Evolutionary conservation across 1,140 invertebrate species (phyloP), one percentile per base, ranked within the genome.

Genomic region (Drosophila ananassae): DNA sequence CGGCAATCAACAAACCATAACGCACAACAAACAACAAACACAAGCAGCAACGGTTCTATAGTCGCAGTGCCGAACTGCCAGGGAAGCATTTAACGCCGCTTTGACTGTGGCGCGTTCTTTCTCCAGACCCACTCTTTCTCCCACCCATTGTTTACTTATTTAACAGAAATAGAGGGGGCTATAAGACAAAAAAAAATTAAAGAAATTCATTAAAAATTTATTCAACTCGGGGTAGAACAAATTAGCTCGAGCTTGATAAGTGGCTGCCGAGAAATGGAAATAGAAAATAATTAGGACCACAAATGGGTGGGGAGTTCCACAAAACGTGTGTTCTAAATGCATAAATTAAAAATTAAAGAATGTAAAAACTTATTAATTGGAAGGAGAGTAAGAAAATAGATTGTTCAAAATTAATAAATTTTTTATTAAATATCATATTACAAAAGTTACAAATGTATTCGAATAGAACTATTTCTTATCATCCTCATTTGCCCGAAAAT

Each of bases 1-100:
- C 83, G 78, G 67, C 76, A 89, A 69, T 83, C 83, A 87, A 79
- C 83, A 89, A 89, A 89, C 75, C 83, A 87, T 89, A 87, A 83
- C 83, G 83, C 83, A 89, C 79, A 82, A 52, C 58, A 77, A 87
- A 50, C 59, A 53, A 52, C 46, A 22, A 60, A 24, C 47, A 60
- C 52, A 24, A 21, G n/a, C 17, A 28, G 37, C 56, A 75, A 89
- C 83, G 83, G 83, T 83, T 79, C 63, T 79, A 72, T 54, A n/a
- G 37, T 62, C 13, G 54, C 64, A 73, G 60, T 75, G 50, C 61
- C 47, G 28, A 50, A 28, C 47, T 47, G 21, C 61, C 39, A 50
- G 66, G 62, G 52, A 69, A 82, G 79, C 75, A 89, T 89, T 89
- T 79, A 87, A 79, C 83, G 82, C 83, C 59, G 68, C 74, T 80